These are phyloP conservation scores for Eulemur coronatus DNA, from an alignment of 2,797 vertebrate genomes.

Conservation along the genomic window DNA sequence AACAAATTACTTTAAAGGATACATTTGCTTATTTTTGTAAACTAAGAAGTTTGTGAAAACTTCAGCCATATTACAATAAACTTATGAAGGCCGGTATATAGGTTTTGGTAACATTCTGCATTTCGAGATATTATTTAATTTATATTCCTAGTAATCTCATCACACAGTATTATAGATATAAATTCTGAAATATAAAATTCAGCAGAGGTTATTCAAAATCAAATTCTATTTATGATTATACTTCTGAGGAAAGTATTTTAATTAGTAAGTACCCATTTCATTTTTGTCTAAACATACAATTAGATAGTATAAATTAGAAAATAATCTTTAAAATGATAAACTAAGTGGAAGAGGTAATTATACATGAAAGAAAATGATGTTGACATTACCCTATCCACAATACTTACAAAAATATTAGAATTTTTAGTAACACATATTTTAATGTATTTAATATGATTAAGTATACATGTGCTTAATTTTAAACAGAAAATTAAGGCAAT, in stretches of 20 bases:
- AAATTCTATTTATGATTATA: not conserved
- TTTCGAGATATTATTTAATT: not conserved
- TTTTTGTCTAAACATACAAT: not conserved
- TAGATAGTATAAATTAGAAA: not conserved
- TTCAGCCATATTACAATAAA: not conserved
- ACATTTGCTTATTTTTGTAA: not conserved
- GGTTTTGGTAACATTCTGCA: not conserved
- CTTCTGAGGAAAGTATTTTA: not conserved
- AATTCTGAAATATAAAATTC: conserved; percentile 22
- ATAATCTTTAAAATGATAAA: not conserved
- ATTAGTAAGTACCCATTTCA: not conserved
- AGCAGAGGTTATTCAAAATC: not conserved
- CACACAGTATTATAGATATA: not conserved
- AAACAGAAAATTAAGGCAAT: conserved; percentile 49
- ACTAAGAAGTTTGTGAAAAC: not conserved
- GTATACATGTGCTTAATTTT: not conserved
- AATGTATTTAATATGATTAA: conserved; percentile 44
- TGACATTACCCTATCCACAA: not conserved
- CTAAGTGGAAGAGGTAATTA: not conserved
- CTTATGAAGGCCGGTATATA: not conserved
- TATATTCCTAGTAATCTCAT: not conserved
- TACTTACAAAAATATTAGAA: not conserved
- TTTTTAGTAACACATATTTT: not conserved
- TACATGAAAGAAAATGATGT: not conserved
- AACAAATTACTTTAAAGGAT: not conserved